Evolutionary conservation across 2,113 vertebrate genomes (phyloP).

Genomic region (Macquaria australasica): DNA sequence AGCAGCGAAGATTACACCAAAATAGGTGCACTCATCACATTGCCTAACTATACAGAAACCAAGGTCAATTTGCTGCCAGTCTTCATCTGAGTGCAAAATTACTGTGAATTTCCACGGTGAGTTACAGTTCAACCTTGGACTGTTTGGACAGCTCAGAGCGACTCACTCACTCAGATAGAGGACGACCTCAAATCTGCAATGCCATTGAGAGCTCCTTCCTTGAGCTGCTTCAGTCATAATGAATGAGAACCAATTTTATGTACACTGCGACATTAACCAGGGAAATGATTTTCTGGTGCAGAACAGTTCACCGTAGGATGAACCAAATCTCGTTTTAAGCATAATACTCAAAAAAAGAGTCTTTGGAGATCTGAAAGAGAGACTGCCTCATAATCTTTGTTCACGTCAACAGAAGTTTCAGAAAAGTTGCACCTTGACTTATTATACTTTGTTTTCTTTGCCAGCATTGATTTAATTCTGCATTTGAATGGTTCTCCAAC

Average conservation of each 20-base stretch:
- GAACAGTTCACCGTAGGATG: not conserved
- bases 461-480: not conserved
- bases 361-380: not conserved
- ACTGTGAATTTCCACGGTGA: slow-evolving; percentile 26
- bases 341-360: not conserved
- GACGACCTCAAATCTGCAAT: not conserved
- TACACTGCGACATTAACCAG: slow-evolving; percentile 17
- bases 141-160: slow-evolving; percentile 10
- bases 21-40: not conserved
- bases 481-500: not conserved
- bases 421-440: not conserved
- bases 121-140: slow-evolving; percentile 56
- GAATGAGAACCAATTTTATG: slow-evolving; percentile 18
- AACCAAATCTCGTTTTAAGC: not conserved
- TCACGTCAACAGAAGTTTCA: not conserved
- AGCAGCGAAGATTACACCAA: slow-evolving; percentile 1
- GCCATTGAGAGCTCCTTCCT: slow-evolving; percentile 10
- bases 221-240: slow-evolving; percentile 29
- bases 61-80: slow-evolving; percentile 41
- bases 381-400: not conserved
- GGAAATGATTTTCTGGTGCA: slow-evolving; percentile 5
- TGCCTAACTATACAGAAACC: slow-evolving; percentile 18
- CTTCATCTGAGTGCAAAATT: slow-evolving; percentile 44
- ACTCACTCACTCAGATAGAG: slow-evolving; percentile 12
- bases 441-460: not conserved